Evolutionary conservation across 2,888 invertebrate species (phyloP).

Genomic region (Calameuta idolon): DNA sequence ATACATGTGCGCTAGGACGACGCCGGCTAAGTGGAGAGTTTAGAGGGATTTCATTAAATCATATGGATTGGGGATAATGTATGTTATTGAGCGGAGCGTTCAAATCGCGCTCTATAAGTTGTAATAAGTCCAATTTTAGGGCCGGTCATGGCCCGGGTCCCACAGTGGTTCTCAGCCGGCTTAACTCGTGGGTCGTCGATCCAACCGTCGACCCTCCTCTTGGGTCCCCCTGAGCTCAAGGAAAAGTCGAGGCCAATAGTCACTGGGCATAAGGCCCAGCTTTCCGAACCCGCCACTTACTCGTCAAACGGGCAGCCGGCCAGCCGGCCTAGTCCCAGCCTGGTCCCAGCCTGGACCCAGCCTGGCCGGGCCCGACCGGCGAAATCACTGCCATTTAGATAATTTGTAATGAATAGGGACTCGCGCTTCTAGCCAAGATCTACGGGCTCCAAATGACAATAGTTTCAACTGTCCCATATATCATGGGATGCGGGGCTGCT

Average conservation of each 20-base stretch:
- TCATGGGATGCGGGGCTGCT: constrained; percentile 7
- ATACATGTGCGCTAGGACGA: constrained; percentile 48
- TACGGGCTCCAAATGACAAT: constrained; percentile 26
- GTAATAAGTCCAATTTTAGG: constrained; percentile 68
- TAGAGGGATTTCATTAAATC: constrained; percentile 68
- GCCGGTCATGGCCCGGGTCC: constrained; percentile 61
- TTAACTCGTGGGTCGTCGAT: constrained; percentile 7
- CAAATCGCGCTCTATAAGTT: constrained; percentile 67
- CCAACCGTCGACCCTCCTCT: background rate
- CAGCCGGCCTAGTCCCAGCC: too few species aligned
- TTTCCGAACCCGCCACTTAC: constrained; percentile 65
- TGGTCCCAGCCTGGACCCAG: too few species aligned
- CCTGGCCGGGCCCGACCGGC: constrained; percentile 50
- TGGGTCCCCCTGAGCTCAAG: background rate
- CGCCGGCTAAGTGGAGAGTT: constrained; percentile 65
- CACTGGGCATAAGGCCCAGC: constrained; percentile 54
- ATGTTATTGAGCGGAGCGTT: constrained; percentile 67
- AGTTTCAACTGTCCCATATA: constrained; percentile 32
- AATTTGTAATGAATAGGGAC: constrained; percentile 73
- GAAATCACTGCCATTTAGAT: constrained; percentile 73
- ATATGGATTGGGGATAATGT: constrained; percentile 67
- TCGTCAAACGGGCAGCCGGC: constrained; percentile 62
- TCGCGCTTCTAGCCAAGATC: constrained; percentile 4
- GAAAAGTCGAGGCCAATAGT: constrained; percentile 37
- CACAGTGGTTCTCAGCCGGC: constrained; percentile 57